Percentiles rank a stretch among this genome's conserved stretches.
Conservation (phyloP, 2,113 vertebrate genomes). For the Tamias sibiricus region DNA sequence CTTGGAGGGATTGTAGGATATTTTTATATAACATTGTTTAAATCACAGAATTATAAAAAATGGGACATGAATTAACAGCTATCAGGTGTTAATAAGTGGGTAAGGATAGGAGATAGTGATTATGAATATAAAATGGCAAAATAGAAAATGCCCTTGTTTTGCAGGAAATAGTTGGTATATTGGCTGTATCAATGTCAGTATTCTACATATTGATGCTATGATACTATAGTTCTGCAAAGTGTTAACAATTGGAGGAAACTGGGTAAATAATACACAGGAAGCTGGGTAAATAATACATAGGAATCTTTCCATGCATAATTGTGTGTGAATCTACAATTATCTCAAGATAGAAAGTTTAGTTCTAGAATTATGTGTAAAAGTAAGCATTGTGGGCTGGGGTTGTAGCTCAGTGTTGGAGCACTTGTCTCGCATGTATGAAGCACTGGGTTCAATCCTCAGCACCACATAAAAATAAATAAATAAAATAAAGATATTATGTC, state of each 20-base stretch:
- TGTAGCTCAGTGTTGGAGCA: too few species aligned
- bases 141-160: background rate
- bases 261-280: background rate
- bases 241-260: background rate
- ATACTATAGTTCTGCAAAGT: background rate
- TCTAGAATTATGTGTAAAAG: slow-evolving; percentile 16
- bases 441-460: too few species aligned
- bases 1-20: background rate
- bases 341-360: slow-evolving; percentile 4
- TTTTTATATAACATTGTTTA: slow-evolving; percentile 5
- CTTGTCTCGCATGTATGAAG: too few species aligned
- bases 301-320: background rate
- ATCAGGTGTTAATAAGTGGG: background rate
- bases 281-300: background rate
- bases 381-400: too few species aligned
- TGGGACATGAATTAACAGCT: background rate
- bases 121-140: background rate
- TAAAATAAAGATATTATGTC: too few species aligned
- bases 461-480: too few species aligned
- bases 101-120: background rate
- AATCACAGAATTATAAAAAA: slow-evolving; percentile 9
- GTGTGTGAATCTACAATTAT: background rate
- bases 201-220: background rate
- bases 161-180: background rate
- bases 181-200: background rate